phyloP scores from a whole-genome alignment of 2,797 vertebrate species.

The Rhincodon typus region DNA sequence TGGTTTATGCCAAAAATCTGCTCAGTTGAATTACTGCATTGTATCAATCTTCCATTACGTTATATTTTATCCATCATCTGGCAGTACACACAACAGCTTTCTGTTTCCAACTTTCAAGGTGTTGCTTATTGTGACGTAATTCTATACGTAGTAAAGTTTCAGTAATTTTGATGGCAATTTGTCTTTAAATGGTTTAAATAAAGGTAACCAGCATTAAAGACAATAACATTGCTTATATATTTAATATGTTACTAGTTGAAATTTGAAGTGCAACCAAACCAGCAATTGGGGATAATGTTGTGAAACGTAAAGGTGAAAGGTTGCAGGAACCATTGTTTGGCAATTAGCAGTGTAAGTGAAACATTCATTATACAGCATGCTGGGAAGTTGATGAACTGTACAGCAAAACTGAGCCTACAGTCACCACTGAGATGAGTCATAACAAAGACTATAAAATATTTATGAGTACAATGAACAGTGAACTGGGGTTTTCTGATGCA shows the following conservation, averaged over 20 bases:
- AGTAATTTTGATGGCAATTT: neutral
- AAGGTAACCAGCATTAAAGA: neutral
- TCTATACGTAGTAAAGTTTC: neutral
- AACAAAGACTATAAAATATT: conserved; percentile 66
- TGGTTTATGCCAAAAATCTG: neutral
- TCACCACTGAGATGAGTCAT: conserved; percentile 78
- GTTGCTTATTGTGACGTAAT: neutral
- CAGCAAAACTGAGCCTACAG: conserved; percentile 86
- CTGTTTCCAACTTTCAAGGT: neutral
- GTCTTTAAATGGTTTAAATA: conserved; percentile 29
- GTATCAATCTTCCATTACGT: neutral
- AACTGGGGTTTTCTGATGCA: conserved; percentile 49
- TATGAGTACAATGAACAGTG: conserved; percentile 56
- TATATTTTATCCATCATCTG: neutral
- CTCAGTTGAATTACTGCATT: neutral
- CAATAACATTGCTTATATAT: neutral
- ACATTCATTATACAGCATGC: conserved; percentile 87
- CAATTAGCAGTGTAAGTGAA: conserved; percentile 91
- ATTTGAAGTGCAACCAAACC: conserved; percentile 69
- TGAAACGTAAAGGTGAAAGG: conserved; percentile 70
- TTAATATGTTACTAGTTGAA: conserved; percentile 31
- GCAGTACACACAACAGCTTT: neutral
- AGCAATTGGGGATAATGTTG: conserved; percentile 71
- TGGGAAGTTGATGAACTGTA: conserved; percentile 99
- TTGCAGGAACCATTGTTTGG: conserved; percentile 68